These are phyloP conservation scores for Crocuta crocuta DNA, from an alignment of 2,113 vertebrate species.

Conservation along the genomic window DNA sequence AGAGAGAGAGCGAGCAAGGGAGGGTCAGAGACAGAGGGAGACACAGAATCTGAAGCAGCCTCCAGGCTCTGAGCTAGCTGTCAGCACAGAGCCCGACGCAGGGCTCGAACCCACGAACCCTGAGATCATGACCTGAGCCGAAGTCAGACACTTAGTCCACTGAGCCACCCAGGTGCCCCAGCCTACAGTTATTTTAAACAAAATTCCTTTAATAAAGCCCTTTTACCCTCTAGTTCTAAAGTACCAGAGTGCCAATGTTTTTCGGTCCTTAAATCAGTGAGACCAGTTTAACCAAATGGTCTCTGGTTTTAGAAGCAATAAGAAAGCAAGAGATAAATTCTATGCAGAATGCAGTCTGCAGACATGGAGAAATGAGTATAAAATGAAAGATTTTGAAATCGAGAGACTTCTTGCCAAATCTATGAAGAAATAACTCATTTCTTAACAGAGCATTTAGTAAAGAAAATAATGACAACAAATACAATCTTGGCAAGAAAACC, in stretches of 20 bases:
- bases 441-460: constrained; percentile 44
- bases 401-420: not conserved
- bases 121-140: too few species aligned
- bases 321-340: not conserved
- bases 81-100: too few species aligned
- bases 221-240: not conserved
- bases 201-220: not conserved
- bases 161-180: not conserved
- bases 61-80: too few species aligned
- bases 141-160: too few species aligned
- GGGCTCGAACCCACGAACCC: too few species aligned
- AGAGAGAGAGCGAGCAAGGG: too few species aligned
- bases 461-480: constrained; percentile 63
- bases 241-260: not conserved
- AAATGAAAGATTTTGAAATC: not conserved
- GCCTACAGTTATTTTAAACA: not conserved
- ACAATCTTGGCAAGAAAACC: constrained; percentile 41
- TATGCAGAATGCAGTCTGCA: not conserved
- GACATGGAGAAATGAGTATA: constrained; percentile 34
- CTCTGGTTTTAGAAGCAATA: constrained; percentile 35
- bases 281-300: not conserved
- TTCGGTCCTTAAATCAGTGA: not conserved
- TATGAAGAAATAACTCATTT: constrained; percentile 53
- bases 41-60: too few species aligned
- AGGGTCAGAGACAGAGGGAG: too few species aligned